Base-by-base conservation (phyloP, 2,797 vertebrate species). In the Eospalax fontanierii region DNA sequence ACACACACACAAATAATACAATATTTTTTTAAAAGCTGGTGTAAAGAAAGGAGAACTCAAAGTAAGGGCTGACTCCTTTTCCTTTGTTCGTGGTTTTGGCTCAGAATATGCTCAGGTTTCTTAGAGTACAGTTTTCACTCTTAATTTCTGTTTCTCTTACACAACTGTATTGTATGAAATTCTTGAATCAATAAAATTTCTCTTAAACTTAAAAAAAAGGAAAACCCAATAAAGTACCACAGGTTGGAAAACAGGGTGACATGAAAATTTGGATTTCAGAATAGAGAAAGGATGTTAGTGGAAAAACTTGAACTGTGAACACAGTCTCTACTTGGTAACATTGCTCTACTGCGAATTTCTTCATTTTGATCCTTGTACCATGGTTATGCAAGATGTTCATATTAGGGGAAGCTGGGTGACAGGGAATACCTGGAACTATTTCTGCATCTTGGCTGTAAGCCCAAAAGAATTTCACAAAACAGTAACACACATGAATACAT, bases 391-490 rank as follows among this genome's bases (percentile, higher is more conserved):
- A 91, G 68, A 35, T 12, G 28, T 22, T 80, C 28, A 1, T 4
- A 19, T 19, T 35, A 65, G 10, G 21, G 40, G 30, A 38, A 84
- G 35, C 19, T 73, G 71, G 65, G 38, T n/a, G 26, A 57, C 4
- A 46, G 19, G 65, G 65, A 78, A 75, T 3, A 57, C 16, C 8
- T 30, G n/a, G 65, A 57, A 63, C 54, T 61, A 43, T 76, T 71
- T 40, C 40, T 76, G 38, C 2, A 26, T 18, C 1, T 71, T 50
- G 33, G n/a, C 24, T 30, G 3, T 57, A 40, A 81, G 35, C 21
- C 57, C 88, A 74, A 92, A 91, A 73, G 54, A 79, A 86, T 70
- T 92, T 38, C 40, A 79, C 26, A 73, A 86, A 82, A 75, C 7
- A 91, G 89, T 90, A 82, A 68, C 65, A 46, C 61, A 21, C 6